Base-by-base conservation (phyloP, 2,888 invertebrate species). In the Abrostola triplasia region DNA sequence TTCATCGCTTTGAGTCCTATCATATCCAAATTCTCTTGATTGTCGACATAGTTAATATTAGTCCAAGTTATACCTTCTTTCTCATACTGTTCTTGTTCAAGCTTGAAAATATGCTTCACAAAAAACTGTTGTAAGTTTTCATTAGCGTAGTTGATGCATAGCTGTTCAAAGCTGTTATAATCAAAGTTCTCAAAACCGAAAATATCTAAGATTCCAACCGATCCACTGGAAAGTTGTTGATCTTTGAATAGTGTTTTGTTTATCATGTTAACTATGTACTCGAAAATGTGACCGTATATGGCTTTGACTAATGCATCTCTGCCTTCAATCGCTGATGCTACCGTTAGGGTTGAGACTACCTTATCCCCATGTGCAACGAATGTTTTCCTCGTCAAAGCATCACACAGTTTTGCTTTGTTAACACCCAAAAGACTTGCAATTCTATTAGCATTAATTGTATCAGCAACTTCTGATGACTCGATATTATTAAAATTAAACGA, bases 151-250 rank as follows among this genome's bases (percentile, higher is more conserved):
- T 99, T 99, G 77, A 99, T 99, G 88, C 99, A 99, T 59, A 99
- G 93, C 88, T 99, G 99, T 84, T 99, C 99, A 87, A 99, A 99
- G 89, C 98, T 98, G 88, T 99, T 99, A 8, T 95, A 95, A 6
- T 96, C 96, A 84, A 99, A 99, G 88, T 99, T 99, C 93, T 99
- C 99, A 91, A 99, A 99, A 0, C 99, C 99, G 86, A 99, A 99
- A 77, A 99, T 99, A 88, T 99, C 99, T 69, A 99, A 94, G 0
- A 99, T 98, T 0, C 99, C 99, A 68, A 99, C 98, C 0, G 97
- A 97, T 38, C 95, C 95, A 75, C 96, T 96, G 1, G 92, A 93
- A 0, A 95, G 89, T 38, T 94, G 90, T 75, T 96, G 95, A 5
- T 96, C 95, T 88, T 96, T 96, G 80, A 95, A 96, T 67, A 99